Base-by-base conservation (phyloP, 2,797 vertebrate genomes). In the Pteropus rufus region DNA sequence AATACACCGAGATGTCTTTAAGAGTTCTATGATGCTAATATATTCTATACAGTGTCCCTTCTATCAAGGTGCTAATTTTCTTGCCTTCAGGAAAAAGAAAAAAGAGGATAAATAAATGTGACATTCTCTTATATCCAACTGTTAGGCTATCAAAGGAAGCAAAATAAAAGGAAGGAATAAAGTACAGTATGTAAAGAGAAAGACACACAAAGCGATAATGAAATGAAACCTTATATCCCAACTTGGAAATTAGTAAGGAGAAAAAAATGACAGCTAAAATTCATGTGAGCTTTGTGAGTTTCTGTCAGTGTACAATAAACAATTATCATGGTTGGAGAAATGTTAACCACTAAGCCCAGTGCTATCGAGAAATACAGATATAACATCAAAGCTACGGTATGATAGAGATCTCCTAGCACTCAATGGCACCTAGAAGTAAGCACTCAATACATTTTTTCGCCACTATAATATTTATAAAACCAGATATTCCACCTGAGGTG, bases 31-130 rank as follows among this genome's bases (percentile, higher is more conserved):
- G 80, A 94, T 91, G 69, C 1, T 34, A 83, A 39, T 90, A 69
- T 93, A 72, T 24, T 97, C 83, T 89, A 64, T 65, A 73, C 41
- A 96, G 26, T 93, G 91, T 0, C 4, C 29, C 41, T 97, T 97
- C 94, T 46, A 90, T 97, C 73, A 98, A 98, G 96, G 81, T 98
- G 95, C 54, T 98, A 97, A 98, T 98, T 98, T 98, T 29, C 85
- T 97, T 97, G 79, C 87, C 89, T 94, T 62, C 73, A 81, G 70
- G 95, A 96, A 69, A 97, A 96, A 93, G 31, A 31, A 96, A 89
- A 95, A 75, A n/a, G 9, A 91, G 46, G 86, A 70, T 62, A 98
- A 98, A 96, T 96, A 96, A 97, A 98, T 96, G 72, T 0, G 0
- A 83, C 79, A 95, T 70, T 97, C 93, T 97, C 91, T 98, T 97